Percentiles rank a stretch among this genome's conserved stretches.
Conservation (phyloP, 30 jellyfish, hydroid and myxozoan species). For the Aurelia aurita region DNA sequence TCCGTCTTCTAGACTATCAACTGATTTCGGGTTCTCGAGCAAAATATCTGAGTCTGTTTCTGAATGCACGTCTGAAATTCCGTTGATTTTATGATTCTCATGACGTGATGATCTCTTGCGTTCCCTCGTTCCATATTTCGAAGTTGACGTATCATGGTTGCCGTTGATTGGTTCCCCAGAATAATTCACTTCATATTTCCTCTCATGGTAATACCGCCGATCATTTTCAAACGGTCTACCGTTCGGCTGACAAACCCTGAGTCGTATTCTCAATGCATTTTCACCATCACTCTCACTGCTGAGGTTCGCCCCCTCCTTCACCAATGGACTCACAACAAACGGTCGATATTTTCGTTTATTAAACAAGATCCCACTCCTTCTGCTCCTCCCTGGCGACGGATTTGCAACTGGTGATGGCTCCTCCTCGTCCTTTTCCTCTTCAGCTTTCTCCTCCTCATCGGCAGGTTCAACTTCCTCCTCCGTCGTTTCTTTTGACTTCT, state of each 20-base stretch:
- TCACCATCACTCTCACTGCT: slow-evolving; percentile 75
- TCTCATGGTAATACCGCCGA: background rate
- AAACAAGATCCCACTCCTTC: slow-evolving; percentile 96
- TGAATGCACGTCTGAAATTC: slow-evolving; percentile 50
- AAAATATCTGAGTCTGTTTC: slow-evolving; percentile 69
- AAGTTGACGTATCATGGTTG: background rate
- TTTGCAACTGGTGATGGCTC: slow-evolving; percentile 48
- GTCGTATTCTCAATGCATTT: slow-evolving; percentile 35
- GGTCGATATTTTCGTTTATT: slow-evolving; percentile 92
- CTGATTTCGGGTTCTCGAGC: slow-evolving; percentile 62
- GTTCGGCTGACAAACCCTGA: slow-evolving; percentile 65
- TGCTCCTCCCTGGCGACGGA: slow-evolving; percentile 98
- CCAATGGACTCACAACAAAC: slow-evolving; percentile 83
- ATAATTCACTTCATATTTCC: slow-evolving; percentile 17
- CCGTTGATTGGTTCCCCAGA: slow-evolving; percentile 24
- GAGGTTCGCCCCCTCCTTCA: slow-evolving; percentile 48
- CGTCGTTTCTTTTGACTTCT: slow-evolving; percentile 2
- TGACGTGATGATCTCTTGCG: background rate
- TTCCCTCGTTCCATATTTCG: background rate
- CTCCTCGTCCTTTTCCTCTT: slow-evolving; percentile 21
- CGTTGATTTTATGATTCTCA: slow-evolving; percentile 50
- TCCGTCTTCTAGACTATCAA: slow-evolving; percentile 52
- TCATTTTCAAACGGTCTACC: slow-evolving; percentile 41
- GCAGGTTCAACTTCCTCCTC: background rate
- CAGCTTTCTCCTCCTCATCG: background rate